Evolutionary conservation across 2,797 vertebrate species (phyloP), one percentile per base, ranked within the genome.

Genomic region (Carapus acus): DNA sequence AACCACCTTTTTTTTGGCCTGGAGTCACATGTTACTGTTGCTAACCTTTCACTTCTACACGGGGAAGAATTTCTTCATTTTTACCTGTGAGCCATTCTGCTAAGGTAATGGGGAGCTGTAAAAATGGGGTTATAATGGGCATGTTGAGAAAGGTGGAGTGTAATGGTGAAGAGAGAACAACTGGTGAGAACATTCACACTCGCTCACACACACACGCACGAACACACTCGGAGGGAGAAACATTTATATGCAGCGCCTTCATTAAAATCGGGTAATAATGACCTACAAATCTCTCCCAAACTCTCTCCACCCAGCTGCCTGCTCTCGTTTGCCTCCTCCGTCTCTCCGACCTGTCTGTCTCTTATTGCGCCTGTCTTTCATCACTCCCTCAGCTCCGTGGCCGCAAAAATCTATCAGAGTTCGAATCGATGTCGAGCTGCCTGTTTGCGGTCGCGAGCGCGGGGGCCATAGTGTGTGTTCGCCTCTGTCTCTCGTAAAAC

Each of bases 331-430:
- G 54, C 38, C 71, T 54, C 58, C 61, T 54, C 57, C 46, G 1
- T 64, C 51, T 65, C 65, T 65, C 59, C 64, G 66, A 76, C 69
- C 79, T 80, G 79, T 71, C 78, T 72, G 38, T 70, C 65, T 82
- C 62, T 57, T 72, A 62, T 83, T 85, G 76, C 79, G 33, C 19
- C 68, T 60, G 67, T 77, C 83, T 85, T 85, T 82, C 80, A 83
- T 83, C 81, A 82, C 76, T 69, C 75, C 59, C 61, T 64, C 43
- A 2, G 8, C 67, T 53, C 73, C 27, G 42, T 69, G 71, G 62
- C 71, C 71, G n/a, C n/a, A 4, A 1, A 78, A 72, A 72, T 64
- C 62, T 70, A 77, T 80, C 80, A 67, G 62, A 71, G 76, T 71
- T 52, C 49, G 58, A 75, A 73, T 83, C 80, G 63, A 69, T 77